phyloP scores from a whole-genome alignment of 2,113 vertebrate species.

The Strix uralensis region DNA sequence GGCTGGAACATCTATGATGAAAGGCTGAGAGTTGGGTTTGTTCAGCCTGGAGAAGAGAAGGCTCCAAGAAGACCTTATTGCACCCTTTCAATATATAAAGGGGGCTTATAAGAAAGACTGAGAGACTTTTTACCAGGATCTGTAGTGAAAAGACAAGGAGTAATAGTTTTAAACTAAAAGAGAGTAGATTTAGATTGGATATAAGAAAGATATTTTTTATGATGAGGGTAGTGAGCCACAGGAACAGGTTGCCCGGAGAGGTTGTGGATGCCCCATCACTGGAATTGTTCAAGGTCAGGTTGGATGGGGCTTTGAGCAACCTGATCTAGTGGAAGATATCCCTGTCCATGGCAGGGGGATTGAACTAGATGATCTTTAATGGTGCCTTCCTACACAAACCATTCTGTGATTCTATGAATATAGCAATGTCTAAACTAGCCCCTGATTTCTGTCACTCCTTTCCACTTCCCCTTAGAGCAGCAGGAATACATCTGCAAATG shows the following conservation, averaged over 20 bases:
- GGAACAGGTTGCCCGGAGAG: not conserved
- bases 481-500: not conserved
- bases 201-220: not conserved
- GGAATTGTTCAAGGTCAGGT: not conserved
- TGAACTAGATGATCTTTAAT: not conserved
- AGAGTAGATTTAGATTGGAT: not conserved
- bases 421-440: not conserved
- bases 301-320: not conserved
- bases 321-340: not conserved
- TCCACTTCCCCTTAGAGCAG: not conserved
- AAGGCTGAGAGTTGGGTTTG: not conserved
- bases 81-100: not conserved
- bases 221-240: not conserved
- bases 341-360: not conserved
- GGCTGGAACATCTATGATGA: not conserved
- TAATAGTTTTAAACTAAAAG: not conserved
- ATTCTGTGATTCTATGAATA: not conserved
- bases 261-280: not conserved
- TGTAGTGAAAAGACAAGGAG: not conserved
- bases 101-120: not conserved
- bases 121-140: not conserved
- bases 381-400: not conserved
- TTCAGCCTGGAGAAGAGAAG: not conserved
- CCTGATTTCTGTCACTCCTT: not conserved
- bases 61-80: not conserved